A percentile compares a stretch with the other conserved stretches of the same genome.
phyloP scores from a whole-genome alignment of 1,140 invertebrate genomes.

The Lordiphosa collinella region DNA sequence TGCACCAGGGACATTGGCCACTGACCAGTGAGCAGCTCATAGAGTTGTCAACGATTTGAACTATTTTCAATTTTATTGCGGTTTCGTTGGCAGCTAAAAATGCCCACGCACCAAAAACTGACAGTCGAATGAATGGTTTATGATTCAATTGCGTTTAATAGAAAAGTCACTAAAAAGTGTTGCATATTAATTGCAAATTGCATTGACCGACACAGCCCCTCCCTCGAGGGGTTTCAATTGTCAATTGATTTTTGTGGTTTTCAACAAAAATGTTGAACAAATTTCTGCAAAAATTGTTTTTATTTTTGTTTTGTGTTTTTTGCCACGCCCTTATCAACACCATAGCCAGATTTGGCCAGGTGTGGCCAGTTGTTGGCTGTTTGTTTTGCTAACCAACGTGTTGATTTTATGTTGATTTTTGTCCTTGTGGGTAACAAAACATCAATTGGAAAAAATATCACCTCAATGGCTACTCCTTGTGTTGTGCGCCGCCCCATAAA shows the following conservation, averaged over 20 bases:
- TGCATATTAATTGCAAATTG: slow-evolving; percentile 56
- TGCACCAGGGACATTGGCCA: slow-evolving; percentile 12
- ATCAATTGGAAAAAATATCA: neutral
- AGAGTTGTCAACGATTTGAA: slow-evolving; percentile 60
- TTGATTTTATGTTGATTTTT: slow-evolving; percentile 50
- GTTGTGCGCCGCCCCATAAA: slow-evolving; percentile 49
- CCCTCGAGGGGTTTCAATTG: slow-evolving; percentile 46
- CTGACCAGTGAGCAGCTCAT: slow-evolving; percentile 14
- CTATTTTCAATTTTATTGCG: slow-evolving; percentile 16
- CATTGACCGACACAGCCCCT: slow-evolving; percentile 2
- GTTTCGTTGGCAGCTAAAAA: slow-evolving; percentile 23
- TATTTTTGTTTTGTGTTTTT: neutral
- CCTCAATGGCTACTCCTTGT: neutral
- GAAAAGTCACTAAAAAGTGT: slow-evolving; percentile 51
- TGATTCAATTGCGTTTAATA: slow-evolving; percentile 65
- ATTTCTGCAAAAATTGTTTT: slow-evolving; percentile 35
- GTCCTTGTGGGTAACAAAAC: neutral
- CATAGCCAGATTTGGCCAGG: slow-evolving; percentile 24
- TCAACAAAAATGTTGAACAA: slow-evolving; percentile 65
- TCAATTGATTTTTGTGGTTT: slow-evolving; percentile 77
- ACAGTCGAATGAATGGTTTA: slow-evolving; percentile 31
- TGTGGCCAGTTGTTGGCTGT: slow-evolving; percentile 56
- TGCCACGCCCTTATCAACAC: slow-evolving; percentile 65
- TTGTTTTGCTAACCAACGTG: slow-evolving; percentile 77
- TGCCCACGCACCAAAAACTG: slow-evolving; percentile 17